Conservation (phyloP, 2,113 vertebrate genomes). For the Sylvietta virens region DNA sequence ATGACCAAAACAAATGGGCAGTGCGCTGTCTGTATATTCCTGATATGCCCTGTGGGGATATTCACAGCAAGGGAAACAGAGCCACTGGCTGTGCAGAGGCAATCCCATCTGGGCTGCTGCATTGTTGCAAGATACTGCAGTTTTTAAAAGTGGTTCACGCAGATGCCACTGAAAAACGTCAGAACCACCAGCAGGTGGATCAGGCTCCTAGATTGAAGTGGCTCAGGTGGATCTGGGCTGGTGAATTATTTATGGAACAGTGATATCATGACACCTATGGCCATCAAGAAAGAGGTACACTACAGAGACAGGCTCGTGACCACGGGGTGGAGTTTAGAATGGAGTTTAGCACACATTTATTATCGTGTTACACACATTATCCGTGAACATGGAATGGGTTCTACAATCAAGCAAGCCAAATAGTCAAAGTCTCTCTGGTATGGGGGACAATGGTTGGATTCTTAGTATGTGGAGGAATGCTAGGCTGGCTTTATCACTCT, state of each 20-base stretch:
- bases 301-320: not conserved
- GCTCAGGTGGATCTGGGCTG: not conserved
- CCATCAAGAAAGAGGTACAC: not conserved
- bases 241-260: not conserved
- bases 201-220: not conserved
- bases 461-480: rapidly evolving
- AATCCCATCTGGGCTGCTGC: not conserved
- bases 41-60: not conserved
- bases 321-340: not conserved
- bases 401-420: not conserved
- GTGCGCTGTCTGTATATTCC: not conserved
- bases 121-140: not conserved
- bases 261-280: too few species aligned
- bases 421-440: not conserved
- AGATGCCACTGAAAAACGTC: not conserved
- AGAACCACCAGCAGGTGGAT: not conserved
- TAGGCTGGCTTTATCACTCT: not conserved
- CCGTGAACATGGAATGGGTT: not conserved
- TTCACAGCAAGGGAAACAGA: not conserved
- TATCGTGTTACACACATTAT: not conserved
- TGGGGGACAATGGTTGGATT: not conserved
- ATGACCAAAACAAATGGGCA: not conserved
- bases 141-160: not conserved
- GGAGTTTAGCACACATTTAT: too few species aligned
- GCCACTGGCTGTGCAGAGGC: not conserved